phyloP scores from a whole-genome alignment of 2,888 invertebrate species.

The Morinoia aosen region DNA sequence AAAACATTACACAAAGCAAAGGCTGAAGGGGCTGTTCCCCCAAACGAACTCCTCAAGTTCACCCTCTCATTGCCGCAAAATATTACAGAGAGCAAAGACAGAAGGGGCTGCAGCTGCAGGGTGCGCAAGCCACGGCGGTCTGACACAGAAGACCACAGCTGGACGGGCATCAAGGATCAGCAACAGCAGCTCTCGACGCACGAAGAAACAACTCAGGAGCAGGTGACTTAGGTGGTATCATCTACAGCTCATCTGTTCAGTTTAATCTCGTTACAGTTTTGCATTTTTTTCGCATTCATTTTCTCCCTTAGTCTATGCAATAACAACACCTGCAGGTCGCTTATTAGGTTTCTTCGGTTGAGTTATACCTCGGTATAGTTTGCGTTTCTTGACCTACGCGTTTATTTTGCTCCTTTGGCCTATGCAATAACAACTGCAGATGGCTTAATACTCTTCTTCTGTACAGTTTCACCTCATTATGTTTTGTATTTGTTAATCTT shows the following conservation, averaged over 20 bases:
- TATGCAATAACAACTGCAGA: neutral
- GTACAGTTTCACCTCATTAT: neutral
- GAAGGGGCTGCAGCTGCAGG: slow-evolving; percentile 33
- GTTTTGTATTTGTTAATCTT: no score
- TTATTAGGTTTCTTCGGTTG: neutral
- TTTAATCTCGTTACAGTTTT: neutral
- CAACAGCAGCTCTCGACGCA: neutral
- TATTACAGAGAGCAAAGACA: slow-evolving; percentile 10
- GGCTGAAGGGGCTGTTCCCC: no score
- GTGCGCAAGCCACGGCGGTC: neutral
- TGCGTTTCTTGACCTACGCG: neutral
- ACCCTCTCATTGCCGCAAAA: neutral
- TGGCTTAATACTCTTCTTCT: neutral
- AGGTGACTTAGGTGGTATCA: slow-evolving; percentile 32
- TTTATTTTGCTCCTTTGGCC: neutral
- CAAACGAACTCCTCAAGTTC: neutral
- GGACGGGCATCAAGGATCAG: neutral
- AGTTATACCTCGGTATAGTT: neutral
- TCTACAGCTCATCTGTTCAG: slow-evolving; percentile 1
- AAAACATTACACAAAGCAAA: no score
- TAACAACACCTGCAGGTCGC: neutral
- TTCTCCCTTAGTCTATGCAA: neutral
- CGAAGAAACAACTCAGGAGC: slow-evolving; percentile 15
- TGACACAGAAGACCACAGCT: slow-evolving; percentile 24
- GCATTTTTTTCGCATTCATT: neutral